Conservation (phyloP, 2,888 invertebrate genomes). For the Sarcophaga carnaria region DNA sequence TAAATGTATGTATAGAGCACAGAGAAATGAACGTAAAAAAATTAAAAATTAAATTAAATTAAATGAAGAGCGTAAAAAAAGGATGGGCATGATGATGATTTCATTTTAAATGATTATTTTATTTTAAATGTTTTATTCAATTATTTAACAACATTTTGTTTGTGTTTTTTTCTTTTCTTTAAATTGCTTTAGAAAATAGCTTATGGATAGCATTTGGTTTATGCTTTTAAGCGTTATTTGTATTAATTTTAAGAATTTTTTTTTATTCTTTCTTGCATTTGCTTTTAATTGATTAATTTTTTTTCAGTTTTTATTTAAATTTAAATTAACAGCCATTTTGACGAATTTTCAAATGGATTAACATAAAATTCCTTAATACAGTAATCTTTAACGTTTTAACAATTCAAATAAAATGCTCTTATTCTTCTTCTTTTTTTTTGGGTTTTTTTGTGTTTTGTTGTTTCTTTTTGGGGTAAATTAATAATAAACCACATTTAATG, state of each 20-base stretch:
- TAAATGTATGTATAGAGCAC: too few relatives aligned
- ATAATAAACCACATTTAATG: slow-evolving; percentile 59
- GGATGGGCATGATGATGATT: too few relatives aligned
- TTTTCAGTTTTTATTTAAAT: slow-evolving; percentile 84
- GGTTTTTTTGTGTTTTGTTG: slow-evolving; percentile 23
- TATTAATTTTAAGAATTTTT: slow-evolving; percentile 44
- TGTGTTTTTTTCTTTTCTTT: slow-evolving; percentile 53
- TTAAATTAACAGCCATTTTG: slow-evolving; percentile 81
- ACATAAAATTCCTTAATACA: slow-evolving; percentile 67
- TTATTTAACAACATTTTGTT: slow-evolving; percentile 74
- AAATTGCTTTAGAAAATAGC: neutral
- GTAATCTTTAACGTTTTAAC: slow-evolving; percentile 36
- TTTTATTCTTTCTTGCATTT: slow-evolving; percentile 59
- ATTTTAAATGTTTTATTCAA: slow-evolving; percentile 53
- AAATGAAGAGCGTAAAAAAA: too few relatives aligned
- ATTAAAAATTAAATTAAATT: too few relatives aligned
- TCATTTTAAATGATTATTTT: too few relatives aligned
- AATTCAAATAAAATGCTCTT: slow-evolving; percentile 45
- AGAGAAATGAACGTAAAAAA: too few relatives aligned
- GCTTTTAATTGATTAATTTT: slow-evolving; percentile 28
- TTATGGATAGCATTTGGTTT: neutral
- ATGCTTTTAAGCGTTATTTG: slow-evolving; percentile 61
- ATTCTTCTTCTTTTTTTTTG: neutral
- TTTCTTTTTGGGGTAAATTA: slow-evolving; percentile 23
- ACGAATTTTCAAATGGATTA: slow-evolving; percentile 78